Evolutionary conservation across 2,888 invertebrate species (phyloP), one percentile per base, ranked within the genome.

Genomic region (Parnassius apollo): DNA sequence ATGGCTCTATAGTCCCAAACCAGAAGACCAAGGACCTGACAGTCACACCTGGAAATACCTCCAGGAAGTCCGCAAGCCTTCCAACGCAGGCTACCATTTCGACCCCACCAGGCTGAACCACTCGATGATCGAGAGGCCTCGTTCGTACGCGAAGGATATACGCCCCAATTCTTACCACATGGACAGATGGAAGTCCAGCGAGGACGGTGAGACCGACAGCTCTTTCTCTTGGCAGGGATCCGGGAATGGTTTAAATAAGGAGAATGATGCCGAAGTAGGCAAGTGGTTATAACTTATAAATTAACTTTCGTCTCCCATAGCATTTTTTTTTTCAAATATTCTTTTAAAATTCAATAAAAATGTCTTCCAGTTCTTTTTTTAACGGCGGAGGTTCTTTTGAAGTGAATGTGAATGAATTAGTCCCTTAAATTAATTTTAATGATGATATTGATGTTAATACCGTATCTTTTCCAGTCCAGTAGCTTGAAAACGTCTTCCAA

Each of bases 41-140:
- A 91, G 88, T 57, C 88, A 92, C 78, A 93, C 93, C 0, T 91
- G 88, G 88, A 83, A 84, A 59, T 93, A 90, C 70, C 75, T 88
- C 9, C 77, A 83, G 53, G 90, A 92, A 56, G 87, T 90, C 1
- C 77, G 91, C 2, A 88, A 86, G 56, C 92, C 92, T 0, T 90
- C 91, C 52, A 92, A 92, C 76, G 83, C 88, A 0, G 86, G 79
- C 10, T 92, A 77, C 76, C 85, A 90, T 65, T 83, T 92, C 69
- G 91, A 86, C 67, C 82, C 78, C 0, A 83, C 85, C 0, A 76
- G 88, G 0, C 80, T 85, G 25, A 83, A 77, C 65, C 83, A 84
- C 67, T 75, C 82, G 2, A 66, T 77, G 53, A 58, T 71, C 0
- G 85, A 85, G 8, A 65, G 84, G 0, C 83, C 82, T 0, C 62